Evolutionary conservation across 92 coral and sea anemone genomes (phyloP).

Genomic region (Siderastrea radians): DNA sequence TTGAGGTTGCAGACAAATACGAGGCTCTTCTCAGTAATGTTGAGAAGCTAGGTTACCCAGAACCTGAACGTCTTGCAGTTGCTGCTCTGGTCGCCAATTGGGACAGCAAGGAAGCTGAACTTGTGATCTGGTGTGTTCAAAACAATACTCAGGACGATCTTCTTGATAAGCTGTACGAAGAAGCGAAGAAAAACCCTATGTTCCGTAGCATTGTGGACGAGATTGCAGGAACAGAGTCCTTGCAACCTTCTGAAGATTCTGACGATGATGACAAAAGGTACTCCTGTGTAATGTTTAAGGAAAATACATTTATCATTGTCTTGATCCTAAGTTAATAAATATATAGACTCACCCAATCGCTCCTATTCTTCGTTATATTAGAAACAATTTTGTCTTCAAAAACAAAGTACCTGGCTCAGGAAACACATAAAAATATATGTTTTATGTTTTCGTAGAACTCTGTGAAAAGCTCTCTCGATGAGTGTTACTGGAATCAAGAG

Average conservation of each 20-base stretch:
- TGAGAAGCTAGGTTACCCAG: constrained; percentile 44
- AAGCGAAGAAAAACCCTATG: constrained; percentile 3
- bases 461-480: too few species aligned
- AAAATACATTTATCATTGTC: too few species aligned
- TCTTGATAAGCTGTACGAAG: constrained; percentile 27
- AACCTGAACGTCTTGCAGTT: constrained; percentile 61
- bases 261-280: constrained; percentile 22
- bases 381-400: too few species aligned
- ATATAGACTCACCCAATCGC: too few species aligned
- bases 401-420: too few species aligned
- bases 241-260: constrained; percentile 22
- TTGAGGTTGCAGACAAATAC: constrained; percentile 26
- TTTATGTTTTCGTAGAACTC: too few species aligned
- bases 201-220: constrained; percentile 9
- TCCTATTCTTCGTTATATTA: too few species aligned
- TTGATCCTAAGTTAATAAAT: too few species aligned
- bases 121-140: constrained; percentile 78
- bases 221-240: neutral
- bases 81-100: constrained; percentile 63
- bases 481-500: too few species aligned
- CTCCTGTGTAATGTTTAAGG: neutral
- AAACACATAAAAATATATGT: too few species aligned
- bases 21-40: constrained; percentile 10
- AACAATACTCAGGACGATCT: constrained; percentile 53
- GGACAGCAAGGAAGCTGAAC: constrained; percentile 65